Evolutionary conservation across 2,888 invertebrate species (phyloP).

Genomic region (Suillia variegata): DNA sequence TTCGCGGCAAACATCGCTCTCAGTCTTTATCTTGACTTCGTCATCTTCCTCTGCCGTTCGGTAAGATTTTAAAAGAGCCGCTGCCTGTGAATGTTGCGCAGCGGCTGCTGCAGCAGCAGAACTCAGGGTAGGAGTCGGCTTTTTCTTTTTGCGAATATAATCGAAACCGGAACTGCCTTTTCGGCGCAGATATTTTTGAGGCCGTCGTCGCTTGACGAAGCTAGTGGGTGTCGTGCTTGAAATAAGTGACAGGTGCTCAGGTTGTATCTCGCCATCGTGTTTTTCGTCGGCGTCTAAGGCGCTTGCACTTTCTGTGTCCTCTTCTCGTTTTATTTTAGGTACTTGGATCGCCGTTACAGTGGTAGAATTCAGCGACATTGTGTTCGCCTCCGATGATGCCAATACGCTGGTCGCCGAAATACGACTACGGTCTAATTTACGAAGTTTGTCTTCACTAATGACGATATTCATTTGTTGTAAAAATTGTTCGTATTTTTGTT

Average conservation of each 20-base stretch:
- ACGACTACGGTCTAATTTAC: slow-evolving; percentile 26
- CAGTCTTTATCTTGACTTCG: slow-evolving; percentile 45
- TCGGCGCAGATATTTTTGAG: slow-evolving; percentile 49
- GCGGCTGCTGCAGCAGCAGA: slow-evolving; percentile 24
- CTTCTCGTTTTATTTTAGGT: slow-evolving; percentile 29
- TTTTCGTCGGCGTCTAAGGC: slow-evolving; percentile 33
- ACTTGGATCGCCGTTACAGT: neutral
- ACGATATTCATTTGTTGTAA: slow-evolving; percentile 55
- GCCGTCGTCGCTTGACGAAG: slow-evolving; percentile 42
- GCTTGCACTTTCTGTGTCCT: slow-evolving; percentile 32
- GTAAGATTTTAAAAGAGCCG: neutral
- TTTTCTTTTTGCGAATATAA: slow-evolving; percentile 88
- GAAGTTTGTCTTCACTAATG: slow-evolving; percentile 43
- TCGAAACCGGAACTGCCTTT: slow-evolving; percentile 69
- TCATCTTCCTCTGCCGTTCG: neutral
- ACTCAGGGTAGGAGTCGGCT: slow-evolving; percentile 65
- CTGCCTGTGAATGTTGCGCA: neutral
- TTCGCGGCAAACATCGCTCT: slow-evolving; percentile 79
- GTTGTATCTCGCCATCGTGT: slow-evolving; percentile 10
- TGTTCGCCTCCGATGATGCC: neutral
- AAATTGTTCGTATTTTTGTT: slow-evolving; percentile 56
- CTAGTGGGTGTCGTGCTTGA: slow-evolving; percentile 18
- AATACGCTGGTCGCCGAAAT: neutral
- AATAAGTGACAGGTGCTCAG: neutral
- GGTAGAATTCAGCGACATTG: no score